phyloP scores from a whole-genome alignment of 2,113 vertebrate species.

The Amphilophus citrinellus region DNA sequence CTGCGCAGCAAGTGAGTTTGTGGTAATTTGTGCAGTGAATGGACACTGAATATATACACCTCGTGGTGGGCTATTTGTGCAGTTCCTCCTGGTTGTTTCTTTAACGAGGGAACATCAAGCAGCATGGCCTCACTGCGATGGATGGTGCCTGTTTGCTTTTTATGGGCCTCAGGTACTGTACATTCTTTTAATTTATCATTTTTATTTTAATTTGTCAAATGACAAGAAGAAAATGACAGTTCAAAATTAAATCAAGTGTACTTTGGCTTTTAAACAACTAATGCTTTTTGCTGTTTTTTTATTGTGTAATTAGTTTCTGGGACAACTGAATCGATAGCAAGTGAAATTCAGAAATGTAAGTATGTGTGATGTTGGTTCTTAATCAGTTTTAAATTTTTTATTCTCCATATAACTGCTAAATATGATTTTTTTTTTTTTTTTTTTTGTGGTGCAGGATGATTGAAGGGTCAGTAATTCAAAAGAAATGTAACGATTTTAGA shows the following conservation, averaged over 20 bases:
- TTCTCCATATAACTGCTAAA: fast-evolving
- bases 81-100: background rate
- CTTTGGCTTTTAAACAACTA: no score
- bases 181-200: background rate
- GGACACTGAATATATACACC: background rate
- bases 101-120: background rate
- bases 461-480: background rate
- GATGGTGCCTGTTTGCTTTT: slow-evolving; percentile 32
- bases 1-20: background rate
- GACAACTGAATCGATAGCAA: background rate
- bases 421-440: background rate
- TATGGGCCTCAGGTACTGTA: slow-evolving; percentile 48
- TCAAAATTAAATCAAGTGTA: background rate
- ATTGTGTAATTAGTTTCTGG: slow-evolving; percentile 27
- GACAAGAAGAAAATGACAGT: background rate
- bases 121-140: slow-evolving; percentile 46
- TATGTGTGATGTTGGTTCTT: background rate
- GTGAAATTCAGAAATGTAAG: slow-evolving; percentile 61
- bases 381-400: background rate
- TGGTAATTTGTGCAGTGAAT: fast-evolving
- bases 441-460: background rate
- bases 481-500: background rate
- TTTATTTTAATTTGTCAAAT: background rate
- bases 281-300: no score
- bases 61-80: background rate